These are phyloP conservation scores for Bugulina stolonifera DNA, from an alignment of 2,888 invertebrate genomes.

Conservation along the genomic window DNA sequence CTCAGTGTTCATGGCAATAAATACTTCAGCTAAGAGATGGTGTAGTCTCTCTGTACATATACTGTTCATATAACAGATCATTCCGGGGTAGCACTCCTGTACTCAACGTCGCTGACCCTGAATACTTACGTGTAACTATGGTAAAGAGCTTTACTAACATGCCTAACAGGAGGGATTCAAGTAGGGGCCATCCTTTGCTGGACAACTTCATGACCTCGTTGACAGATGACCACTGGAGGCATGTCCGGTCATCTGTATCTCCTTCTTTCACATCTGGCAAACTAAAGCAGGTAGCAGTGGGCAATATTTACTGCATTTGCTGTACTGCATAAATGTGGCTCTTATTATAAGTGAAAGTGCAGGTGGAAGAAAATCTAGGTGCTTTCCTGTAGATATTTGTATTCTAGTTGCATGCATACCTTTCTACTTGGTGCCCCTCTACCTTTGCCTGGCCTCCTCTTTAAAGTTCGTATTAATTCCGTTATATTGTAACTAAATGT, in stretches of 20 bases:
- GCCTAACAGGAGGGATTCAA: neutral
- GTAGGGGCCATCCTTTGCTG: neutral
- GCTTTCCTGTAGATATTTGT: too few relatives aligned
- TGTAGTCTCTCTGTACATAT: too few relatives aligned
- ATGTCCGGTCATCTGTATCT: neutral
- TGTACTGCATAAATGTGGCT: neutral
- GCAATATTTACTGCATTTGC: neutral
- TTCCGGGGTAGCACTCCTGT: neutral
- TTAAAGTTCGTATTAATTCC: too few relatives aligned
- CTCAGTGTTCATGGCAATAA: too few relatives aligned
- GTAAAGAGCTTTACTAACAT: constrained; percentile 6
- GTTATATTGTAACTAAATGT: too few relatives aligned
- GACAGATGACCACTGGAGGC: constrained; percentile 24
- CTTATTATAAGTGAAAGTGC: neutral
- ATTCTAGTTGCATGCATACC: too few relatives aligned
- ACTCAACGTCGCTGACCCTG: constrained; percentile 7
- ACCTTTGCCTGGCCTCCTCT: too few relatives aligned
- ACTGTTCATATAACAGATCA: too few relatives aligned
- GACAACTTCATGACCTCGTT: neutral
- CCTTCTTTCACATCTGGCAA: constrained; percentile 15
- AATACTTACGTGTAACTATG: neutral
- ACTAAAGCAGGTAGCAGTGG: neutral
- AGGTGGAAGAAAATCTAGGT: too few relatives aligned
- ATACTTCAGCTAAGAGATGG: too few relatives aligned
- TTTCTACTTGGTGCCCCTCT: too few relatives aligned